Evolutionary conservation across 2,888 invertebrate genomes (phyloP).

Genomic region (Heliconius ismenius): DNA sequence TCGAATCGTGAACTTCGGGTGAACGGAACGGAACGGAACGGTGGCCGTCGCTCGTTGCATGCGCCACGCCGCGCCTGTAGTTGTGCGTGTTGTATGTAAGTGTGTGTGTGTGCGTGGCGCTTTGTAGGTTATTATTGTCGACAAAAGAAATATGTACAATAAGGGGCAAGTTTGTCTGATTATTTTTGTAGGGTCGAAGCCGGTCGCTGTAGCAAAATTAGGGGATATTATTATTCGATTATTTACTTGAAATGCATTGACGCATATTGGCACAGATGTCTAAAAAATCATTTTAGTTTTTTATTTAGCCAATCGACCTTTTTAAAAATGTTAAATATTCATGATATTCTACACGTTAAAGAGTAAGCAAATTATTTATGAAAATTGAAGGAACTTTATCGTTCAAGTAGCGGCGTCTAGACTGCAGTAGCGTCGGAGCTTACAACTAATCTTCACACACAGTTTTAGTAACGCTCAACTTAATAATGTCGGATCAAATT

Average conservation of each 20-base stretch:
- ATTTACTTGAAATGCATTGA: slow-evolving; percentile 49
- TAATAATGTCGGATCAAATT: slow-evolving; percentile 38
- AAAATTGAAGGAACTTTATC: slow-evolving; percentile 37
- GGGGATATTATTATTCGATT: slow-evolving; percentile 60
- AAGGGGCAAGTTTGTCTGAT: slow-evolving; percentile 65
- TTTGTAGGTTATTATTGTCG: slow-evolving; percentile 73
- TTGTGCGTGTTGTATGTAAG: slow-evolving; percentile 48
- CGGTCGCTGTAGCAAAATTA: slow-evolving; percentile 63
- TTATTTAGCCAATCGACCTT: slow-evolving; percentile 9
- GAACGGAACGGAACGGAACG: slow-evolving; percentile 55
- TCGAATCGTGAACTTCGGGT: slow-evolving; percentile 52
- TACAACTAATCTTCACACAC: slow-evolving; percentile 47
- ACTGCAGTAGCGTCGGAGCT: slow-evolving; percentile 53
- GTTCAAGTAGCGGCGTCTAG: slow-evolving; percentile 62
- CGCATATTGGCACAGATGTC: slow-evolving; percentile 29
- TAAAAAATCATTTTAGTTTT: background rate
- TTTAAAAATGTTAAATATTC: slow-evolving; percentile 13
- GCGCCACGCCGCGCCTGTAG: slow-evolving; percentile 54
- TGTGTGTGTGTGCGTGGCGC: slow-evolving; percentile 57
- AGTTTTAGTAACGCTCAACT: slow-evolving; percentile 45
- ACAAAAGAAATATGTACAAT: slow-evolving; percentile 64
- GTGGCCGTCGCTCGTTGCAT: slow-evolving; percentile 48
- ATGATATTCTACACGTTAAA: slow-evolving; percentile 11
- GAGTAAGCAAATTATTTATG: slow-evolving; percentile 39
- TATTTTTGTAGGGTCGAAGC: slow-evolving; percentile 63